Evolutionary conservation across 2,888 invertebrate species (phyloP), one percentile per base, ranked within the genome.

Genomic region (Lypha dubia): DNA sequence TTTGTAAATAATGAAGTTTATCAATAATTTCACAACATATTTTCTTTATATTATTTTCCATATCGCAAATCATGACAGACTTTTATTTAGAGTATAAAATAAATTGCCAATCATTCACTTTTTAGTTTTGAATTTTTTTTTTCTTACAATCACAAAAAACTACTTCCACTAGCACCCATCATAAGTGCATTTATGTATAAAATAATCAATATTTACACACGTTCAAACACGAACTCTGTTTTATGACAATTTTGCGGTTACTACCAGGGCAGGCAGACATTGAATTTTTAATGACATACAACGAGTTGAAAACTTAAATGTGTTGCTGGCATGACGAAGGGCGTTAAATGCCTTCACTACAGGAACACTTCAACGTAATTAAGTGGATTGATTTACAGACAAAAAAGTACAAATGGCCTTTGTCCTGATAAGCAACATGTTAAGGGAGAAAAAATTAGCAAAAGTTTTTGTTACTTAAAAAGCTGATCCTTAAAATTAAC

Each of bases 61-160:
- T 44, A n/a, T 9, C 1, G 0, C 44, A 63, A 24, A n/a, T 24
- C n/a, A 44, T 44, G n/a, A 41, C 9, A 63, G 63, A 22, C 24
- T n/a, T n/a, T 24, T 65, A 56, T 24, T 41, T 6, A 22, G 44
- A 20, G 13, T 20, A 65, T 32, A 65, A 58, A 76, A 51, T 67
- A 49, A 68, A 68, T 49, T 77, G 51, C 41, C 68, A 77, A 68
- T 77, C 60, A 68, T 68, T 35, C 2, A 41, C 24, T 41, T n/a
- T 51, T 20, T 7, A 9, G 15, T 49, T 49, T 32, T 22, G 7
- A n/a, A 7, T 17, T 2, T 17, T n/a, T 22, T 38, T 53, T 38
- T 8, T 38, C 8, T 53, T 41, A 24, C 22, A 22, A 1, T 49
- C 20, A 49, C 9, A 49, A 41, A 35, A n/a, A 56, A 28, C n/a